Percentiles rank a stretch among this genome's conserved stretches.
Evolutionary conservation across 2,113 vertebrate species (phyloP).

Genomic region (Crotalus horridus): DNA sequence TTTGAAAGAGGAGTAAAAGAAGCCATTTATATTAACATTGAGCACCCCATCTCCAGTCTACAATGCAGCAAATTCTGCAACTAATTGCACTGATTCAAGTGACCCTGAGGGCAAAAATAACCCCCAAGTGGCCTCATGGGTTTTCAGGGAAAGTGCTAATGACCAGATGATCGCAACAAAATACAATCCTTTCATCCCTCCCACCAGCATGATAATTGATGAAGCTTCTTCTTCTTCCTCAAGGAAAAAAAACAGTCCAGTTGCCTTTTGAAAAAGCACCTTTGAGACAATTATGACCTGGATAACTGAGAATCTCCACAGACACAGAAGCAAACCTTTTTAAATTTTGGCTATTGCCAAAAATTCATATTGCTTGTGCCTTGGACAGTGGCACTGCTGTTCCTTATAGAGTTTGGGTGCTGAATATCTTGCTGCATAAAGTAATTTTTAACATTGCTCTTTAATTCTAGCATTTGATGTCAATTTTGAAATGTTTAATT

Average conservation of each 20-base stretch:
- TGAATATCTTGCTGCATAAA: not conserved
- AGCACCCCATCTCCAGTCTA: not conserved
- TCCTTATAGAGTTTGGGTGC: not conserved
- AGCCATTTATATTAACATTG: not conserved
- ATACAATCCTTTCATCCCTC: not conserved
- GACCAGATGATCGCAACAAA: not conserved
- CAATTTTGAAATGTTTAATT: not conserved
- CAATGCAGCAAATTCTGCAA: not conserved
- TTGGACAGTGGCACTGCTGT: not conserved
- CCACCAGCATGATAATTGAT: not conserved
- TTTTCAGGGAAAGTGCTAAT: not conserved
- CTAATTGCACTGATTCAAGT: not conserved
- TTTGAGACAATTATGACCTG: not conserved
- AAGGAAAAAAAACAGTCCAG: not conserved
- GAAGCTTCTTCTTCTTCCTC: not conserved
- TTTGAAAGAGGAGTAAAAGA: not conserved
- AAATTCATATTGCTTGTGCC: not conserved
- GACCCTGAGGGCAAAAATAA: not conserved
- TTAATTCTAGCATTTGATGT: not conserved
- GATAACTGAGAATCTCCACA: not conserved
- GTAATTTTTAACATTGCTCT: not conserved
- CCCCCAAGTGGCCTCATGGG: not conserved
- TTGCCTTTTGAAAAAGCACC: not conserved
- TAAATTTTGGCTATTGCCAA: not conserved
- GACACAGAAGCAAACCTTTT: not conserved